Base-by-base conservation (phyloP, 2,113 vertebrate genomes). In the Ammodramus savannarum region DNA sequence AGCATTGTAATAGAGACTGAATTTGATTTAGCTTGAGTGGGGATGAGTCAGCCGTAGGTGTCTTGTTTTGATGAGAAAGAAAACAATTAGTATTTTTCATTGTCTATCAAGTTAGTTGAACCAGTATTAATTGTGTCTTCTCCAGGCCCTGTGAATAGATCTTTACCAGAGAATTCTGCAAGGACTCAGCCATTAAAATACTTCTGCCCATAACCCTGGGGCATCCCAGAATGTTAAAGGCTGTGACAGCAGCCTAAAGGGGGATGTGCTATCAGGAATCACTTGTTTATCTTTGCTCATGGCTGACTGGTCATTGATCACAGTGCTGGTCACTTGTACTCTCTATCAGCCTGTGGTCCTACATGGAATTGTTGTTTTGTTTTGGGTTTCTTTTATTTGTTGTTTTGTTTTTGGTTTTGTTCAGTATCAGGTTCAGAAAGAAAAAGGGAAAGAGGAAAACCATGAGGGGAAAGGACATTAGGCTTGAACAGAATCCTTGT, bases 171-270 rank as follows among this genome's bases (percentile, higher is more conserved):
- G n/a, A 61, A 17, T 85, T 63, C 90, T 95, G 32, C 55, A 78
- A 62, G 22, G 32, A 29, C 16, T 68, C 1, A 4, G 32, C 58
- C 48, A 59, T 94, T 83, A 94, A 92, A 96, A 77, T 67, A 21
- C 41, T 87, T 76, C 62, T 90, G 51, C 58, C 76, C 26, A 3
- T 87, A 54, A 59, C 39, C 92, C 16, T 31, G 49, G 54, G 58
- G 41, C 26, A 57, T 49, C 36, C 8, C 1, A 51, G 57, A 68
- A 80, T 4, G 1, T 59, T 65, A 76, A 51, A 93, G 52, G n/a
- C 29, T 91, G 38, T 95, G 96, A 87, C 85, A 95, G 85, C 62
- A 85, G 89, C 93, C 82, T 72, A 57, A 73, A 80, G 90, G 69
- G 26, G 85, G 43, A 80, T 83, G 26, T 14, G 3, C 18, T 85